Percentiles rank a stretch among this genome's conserved stretches.
These are phyloP conservation scores for Limnothrissa miodon DNA, from an alignment of 2,113 vertebrate genomes.

Conservation along the genomic window DNA sequence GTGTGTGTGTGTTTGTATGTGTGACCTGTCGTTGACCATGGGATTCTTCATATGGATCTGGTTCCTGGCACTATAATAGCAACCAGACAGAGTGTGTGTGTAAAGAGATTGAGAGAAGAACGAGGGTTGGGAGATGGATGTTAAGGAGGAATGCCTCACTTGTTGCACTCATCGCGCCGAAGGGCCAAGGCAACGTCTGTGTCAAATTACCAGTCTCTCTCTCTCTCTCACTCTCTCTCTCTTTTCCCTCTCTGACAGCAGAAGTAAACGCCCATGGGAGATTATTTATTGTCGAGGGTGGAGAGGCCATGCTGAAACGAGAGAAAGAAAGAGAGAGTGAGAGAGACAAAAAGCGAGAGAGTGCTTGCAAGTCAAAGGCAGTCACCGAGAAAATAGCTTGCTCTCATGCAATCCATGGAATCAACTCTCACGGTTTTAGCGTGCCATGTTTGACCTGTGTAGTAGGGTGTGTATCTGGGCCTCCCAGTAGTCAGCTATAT, in stretches of 20 bases:
- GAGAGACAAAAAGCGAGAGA: background rate
- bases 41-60: constrained; percentile 56
- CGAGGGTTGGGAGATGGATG: background rate
- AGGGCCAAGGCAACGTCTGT: constrained; percentile 48
- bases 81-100: constrained; percentile 50
- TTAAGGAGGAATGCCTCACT: constrained; percentile 49
- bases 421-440: background rate
- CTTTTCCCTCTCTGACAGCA: constrained; percentile 46
- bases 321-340: background rate
- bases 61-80: constrained; percentile 53
- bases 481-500: background rate
- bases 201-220: constrained; percentile 56
- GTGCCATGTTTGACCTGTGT: constrained; percentile 12
- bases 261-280: constrained; percentile 50
- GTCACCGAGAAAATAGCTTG: constrained; percentile 40
- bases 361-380: constrained; percentile 25
- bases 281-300: constrained; percentile 55
- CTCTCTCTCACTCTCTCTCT: constrained; percentile 2
- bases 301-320: constrained; percentile 12
- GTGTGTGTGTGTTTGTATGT: constrained; percentile 19
- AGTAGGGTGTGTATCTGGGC: background rate
- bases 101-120: background rate
- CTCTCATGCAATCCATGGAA: constrained; percentile 48
- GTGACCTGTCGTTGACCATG: constrained; percentile 54
- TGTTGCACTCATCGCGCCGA: constrained; percentile 46